Conservation (phyloP, 2,797 vertebrate species). For the Liasis olivaceus region DNA sequence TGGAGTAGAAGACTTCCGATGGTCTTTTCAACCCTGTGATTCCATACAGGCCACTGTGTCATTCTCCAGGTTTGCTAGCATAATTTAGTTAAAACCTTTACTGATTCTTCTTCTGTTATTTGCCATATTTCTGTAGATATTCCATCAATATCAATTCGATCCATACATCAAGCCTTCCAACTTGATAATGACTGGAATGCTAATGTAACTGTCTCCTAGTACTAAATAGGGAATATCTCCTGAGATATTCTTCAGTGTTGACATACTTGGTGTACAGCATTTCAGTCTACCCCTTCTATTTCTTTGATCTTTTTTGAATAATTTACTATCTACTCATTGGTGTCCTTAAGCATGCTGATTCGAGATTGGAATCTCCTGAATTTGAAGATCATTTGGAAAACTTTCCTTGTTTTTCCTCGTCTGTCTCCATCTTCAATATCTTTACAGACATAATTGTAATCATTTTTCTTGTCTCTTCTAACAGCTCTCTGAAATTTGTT, state of each 20-base stretch:
- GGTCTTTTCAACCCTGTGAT: too few relatives aligned
- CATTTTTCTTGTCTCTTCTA: neutral
- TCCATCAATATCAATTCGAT: too few relatives aligned
- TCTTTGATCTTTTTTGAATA: neutral
- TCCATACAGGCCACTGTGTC: too few relatives aligned
- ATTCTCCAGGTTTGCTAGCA: too few relatives aligned
- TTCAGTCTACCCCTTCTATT: neutral
- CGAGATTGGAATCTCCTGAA: neutral
- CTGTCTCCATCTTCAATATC: neutral
- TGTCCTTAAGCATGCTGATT: neutral
- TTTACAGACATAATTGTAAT: neutral
- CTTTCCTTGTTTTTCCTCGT: neutral
- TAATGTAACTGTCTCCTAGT: neutral
- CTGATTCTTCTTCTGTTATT: too few relatives aligned
- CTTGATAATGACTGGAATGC: too few relatives aligned
- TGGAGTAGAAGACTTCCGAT: too few relatives aligned
- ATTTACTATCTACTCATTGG: neutral
- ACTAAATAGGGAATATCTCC: neutral
- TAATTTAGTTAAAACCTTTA: too few relatives aligned
- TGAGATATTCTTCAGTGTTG: neutral
- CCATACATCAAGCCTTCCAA: too few relatives aligned
- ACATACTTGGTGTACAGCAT: neutral
- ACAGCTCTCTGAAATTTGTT: neutral
- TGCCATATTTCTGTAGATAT: too few relatives aligned
- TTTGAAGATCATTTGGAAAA: neutral